These are phyloP conservation scores for Mustela nigripes DNA, from an alignment of 2,113 vertebrate genomes.

Conservation along the genomic window DNA sequence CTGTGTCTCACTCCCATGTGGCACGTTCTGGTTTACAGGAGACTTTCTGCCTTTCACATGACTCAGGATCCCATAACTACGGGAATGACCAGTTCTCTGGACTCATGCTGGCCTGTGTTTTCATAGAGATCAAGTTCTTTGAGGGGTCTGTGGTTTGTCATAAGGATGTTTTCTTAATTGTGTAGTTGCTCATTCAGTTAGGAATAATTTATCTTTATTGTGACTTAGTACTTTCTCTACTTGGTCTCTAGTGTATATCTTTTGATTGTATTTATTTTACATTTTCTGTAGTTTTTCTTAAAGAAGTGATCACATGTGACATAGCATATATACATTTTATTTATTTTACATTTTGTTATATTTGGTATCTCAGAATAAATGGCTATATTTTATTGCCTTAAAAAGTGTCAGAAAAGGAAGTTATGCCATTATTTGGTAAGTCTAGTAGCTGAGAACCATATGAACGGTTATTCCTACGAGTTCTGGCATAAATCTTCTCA, in stretches of 20 bases:
- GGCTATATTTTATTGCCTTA: not conserved
- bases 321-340: not conserved
- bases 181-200: not conserved
- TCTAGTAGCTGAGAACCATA: not conserved
- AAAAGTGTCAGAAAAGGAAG: not conserved
- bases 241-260: not conserved
- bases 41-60: not conserved
- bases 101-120: not conserved
- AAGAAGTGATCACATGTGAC: not conserved
- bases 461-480: not conserved
- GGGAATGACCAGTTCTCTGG: not conserved
- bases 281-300: not conserved
- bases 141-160: not conserved
- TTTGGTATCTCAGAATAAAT: not conserved
- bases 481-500: not conserved
- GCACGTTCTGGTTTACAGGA: not conserved
- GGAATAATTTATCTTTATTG: not conserved
- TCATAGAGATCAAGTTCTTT: not conserved
- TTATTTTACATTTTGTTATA: slow-evolving; percentile 1
- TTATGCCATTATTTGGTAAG: not conserved
- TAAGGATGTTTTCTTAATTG: not conserved
- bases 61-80: not conserved
- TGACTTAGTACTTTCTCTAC: not conserved
- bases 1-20: not conserved
- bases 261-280: not conserved